A percentile compares a stretch with the other conserved stretches of the same genome.
These are phyloP conservation scores for Lytechinus pictus DNA, from an alignment of 35 echinoderm and acorn worm genomes.

Conservation along the genomic window DNA sequence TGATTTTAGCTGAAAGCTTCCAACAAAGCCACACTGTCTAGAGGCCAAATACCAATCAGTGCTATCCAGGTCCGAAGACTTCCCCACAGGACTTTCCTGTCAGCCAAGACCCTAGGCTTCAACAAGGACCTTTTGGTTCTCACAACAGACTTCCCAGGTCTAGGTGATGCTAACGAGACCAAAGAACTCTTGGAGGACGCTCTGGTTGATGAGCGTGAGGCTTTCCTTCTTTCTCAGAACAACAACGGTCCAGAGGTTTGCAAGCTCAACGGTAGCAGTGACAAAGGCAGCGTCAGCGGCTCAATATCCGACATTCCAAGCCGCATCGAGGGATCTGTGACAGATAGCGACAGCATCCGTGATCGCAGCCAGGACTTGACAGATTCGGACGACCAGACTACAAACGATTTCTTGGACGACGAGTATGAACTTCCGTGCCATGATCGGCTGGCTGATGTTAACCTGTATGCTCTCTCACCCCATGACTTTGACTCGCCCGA, in stretches of 20 bases:
- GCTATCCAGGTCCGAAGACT: slow-evolving; percentile 90
- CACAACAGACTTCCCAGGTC: slow-evolving; percentile 63
- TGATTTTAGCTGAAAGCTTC: slow-evolving; percentile 69
- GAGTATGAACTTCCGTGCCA: slow-evolving; percentile 79
- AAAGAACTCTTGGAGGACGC: slow-evolving; percentile 69
- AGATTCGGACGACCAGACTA: slow-evolving; percentile 46
- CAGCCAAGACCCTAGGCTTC: slow-evolving; percentile 57
- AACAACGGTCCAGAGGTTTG: slow-evolving; percentile 25
- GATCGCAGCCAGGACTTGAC: slow-evolving; percentile 60
- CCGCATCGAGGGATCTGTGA: slow-evolving; percentile 14
- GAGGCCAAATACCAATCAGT: slow-evolving; percentile 86
- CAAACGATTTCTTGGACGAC: slow-evolving; percentile 69
- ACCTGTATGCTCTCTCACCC: slow-evolving; percentile 85
- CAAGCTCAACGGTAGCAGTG: slow-evolving; percentile 51
- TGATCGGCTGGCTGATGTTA: slow-evolving; percentile 83
- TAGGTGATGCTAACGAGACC: slow-evolving; percentile 50
- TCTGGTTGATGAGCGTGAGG: slow-evolving; percentile 6
- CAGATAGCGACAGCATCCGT: slow-evolving; percentile 51
- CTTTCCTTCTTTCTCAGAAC: background rate
- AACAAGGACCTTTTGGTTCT: slow-evolving; percentile 74
- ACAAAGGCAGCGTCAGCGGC: background rate
- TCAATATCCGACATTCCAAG: slow-evolving; percentile 34
- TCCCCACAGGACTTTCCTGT: slow-evolving; percentile 59
- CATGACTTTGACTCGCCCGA: slow-evolving; percentile 90
- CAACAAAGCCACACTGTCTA: slow-evolving; percentile 66